Evolutionary conservation across 2,888 invertebrate species (phyloP), one percentile per base, ranked within the genome.

Genomic region (Euzetes globulus): DNA sequence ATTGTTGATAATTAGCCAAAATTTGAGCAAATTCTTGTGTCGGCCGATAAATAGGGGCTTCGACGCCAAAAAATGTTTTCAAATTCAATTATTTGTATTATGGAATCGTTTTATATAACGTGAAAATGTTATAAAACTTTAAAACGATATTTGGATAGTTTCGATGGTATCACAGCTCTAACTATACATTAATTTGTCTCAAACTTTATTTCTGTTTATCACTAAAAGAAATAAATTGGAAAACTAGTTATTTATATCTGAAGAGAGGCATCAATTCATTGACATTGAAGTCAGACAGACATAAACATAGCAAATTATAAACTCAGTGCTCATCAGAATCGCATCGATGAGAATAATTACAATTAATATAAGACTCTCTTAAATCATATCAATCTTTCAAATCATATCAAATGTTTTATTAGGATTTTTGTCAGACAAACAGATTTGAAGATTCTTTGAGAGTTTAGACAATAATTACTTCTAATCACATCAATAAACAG

Each of bases 21-120:
- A 17, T 52, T 52, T 11, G 17, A 11, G 41, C 41, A 41, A 9
- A 9, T 41, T 41, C 41, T 41, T 6, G 11, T 52, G 9, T 7
- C 17, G 17, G 19, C 19, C 52, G 6, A 17, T 19, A 17, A 52
- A 7, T 52, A n/a, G n/a, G n/a, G n/a, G n/a, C n/a, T n/a, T n/a
- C n/a, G 52, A 52, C 52, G 52, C 52, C 52, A n/a, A 52, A 52
- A 17, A 52, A 52, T 52, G 52, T 17, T 52, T 52, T 52, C 52
- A 52, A 17, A 11, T 52, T 52, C 17, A 52, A 52, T 52, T 52
- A 52, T 52, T 52, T 52, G n/a, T n/a, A 52, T 52, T 52, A 52
- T 11, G 19, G 19, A 19, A 52, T 52, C n/a, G 17, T 17, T 52
- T 41, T 41, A 41, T 17, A 52, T 52, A 52, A 6, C 6, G 17